Conservation (phyloP, 2,797 vertebrate genomes). For the Cyclopterus lumpus region DNA sequence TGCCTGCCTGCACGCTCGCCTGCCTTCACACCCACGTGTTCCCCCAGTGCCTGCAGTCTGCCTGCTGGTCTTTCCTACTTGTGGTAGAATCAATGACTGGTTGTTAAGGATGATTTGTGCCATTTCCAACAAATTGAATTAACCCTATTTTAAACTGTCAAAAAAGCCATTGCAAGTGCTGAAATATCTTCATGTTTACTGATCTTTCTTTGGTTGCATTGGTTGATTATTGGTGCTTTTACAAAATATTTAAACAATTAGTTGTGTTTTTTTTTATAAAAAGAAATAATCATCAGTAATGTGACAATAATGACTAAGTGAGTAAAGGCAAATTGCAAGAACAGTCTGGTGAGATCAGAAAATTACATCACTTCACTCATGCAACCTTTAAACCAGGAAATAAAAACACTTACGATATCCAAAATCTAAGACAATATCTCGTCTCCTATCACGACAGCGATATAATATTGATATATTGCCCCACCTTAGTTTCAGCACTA, state of each 20-base stretch:
- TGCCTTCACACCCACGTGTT: slow-evolving; percentile 30
- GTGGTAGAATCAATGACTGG: not conserved
- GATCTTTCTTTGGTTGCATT: not conserved
- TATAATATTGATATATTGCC: not conserved
- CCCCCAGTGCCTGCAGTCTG: slow-evolving; percentile 11
- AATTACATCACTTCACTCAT: not conserved
- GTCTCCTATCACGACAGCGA: not conserved
- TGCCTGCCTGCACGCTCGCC: slow-evolving; percentile 40
- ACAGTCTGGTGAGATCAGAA: not conserved
- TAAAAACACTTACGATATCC: not conserved
- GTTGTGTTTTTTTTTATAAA: not conserved
- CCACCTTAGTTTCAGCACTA: not conserved
- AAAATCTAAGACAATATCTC: not conserved
- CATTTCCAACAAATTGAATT: not conserved
- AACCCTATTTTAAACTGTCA: not conserved
- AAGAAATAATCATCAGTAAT: not conserved
- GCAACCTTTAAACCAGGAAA: not conserved
- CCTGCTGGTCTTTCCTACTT: slow-evolving; percentile 15
- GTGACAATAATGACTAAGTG: not conserved
- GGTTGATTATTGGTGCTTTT: not conserved
- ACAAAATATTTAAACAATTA: not conserved
- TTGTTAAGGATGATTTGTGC: not conserved
- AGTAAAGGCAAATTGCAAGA: not conserved
- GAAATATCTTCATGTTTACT: not conserved
- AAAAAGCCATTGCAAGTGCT: not conserved